Conservation (phyloP, 64 coral and sea anemone species). For the Orbicella faveolata region DNA sequence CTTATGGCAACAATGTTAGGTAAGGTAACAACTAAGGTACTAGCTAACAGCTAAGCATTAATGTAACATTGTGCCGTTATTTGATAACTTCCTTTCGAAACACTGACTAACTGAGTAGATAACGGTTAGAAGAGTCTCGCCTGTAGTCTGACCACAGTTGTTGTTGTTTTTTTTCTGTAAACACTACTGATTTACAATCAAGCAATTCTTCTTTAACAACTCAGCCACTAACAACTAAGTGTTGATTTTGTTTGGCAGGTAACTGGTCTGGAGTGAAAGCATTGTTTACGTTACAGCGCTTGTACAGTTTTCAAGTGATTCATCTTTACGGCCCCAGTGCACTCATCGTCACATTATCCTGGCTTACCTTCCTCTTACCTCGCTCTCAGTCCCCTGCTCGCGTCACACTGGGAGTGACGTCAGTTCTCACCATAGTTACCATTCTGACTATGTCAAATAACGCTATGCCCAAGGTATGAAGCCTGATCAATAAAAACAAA, state of each 20-base stretch:
- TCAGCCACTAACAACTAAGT: not conserved
- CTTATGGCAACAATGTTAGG: no score
- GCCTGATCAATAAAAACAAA: no score
- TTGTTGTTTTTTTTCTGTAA: no score
- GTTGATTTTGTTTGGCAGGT: conserved; percentile 23
- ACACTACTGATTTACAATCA: no score
- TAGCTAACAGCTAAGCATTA: no score
- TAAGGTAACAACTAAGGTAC: no score
- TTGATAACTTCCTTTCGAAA: no score
- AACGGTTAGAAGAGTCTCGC: no score
- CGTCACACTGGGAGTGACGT: conserved; percentile 62
- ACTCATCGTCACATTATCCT: conserved; percentile 48
- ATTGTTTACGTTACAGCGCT: conserved; percentile 34
- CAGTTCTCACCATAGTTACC: conserved; percentile 45
- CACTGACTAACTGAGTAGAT: no score
- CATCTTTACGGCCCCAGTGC: conserved; percentile 47
- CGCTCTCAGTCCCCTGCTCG: conserved; percentile 41
- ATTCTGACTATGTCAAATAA: conserved; percentile 50
- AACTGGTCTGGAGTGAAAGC: conserved; percentile 56
- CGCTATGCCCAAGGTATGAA: conserved; percentile 55
- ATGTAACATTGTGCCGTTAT: no score
- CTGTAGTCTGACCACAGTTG: no score
- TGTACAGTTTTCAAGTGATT: conserved; percentile 40
- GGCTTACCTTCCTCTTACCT: conserved; percentile 54
- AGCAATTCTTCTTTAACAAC: no score